Percentiles rank a stretch among this genome's conserved stretches.
Evolutionary conservation across 2,888 invertebrate species (phyloP).

Genomic region (Phalera bucephala): DNA sequence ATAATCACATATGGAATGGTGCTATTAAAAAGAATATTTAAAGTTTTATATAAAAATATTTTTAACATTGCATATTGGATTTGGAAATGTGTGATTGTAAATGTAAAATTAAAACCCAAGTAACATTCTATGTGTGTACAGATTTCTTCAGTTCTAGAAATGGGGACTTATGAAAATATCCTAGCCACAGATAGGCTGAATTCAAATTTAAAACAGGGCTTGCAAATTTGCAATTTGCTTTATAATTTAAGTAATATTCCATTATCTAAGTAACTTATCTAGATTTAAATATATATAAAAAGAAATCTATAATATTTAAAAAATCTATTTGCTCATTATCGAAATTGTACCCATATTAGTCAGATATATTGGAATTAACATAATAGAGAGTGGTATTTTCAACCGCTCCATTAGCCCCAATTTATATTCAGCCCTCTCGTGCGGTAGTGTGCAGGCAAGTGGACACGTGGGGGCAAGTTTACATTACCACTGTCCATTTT

Average conservation of each 20-base stretch:
- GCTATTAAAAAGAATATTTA: conserved; percentile 59
- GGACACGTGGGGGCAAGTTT: no score
- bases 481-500: no score
- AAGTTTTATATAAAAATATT: conserved; percentile 33
- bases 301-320: no score
- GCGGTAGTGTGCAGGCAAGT: no score
- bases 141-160: conserved; percentile 14
- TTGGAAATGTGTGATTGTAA: conserved; percentile 39
- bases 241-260: conserved; percentile 77
- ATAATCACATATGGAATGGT: conserved; percentile 66
- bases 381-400: conserved; percentile 20
- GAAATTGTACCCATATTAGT: conserved; percentile 73
- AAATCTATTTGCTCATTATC: conserved; percentile 78
- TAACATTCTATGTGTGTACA: conserved; percentile 17
- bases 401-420: no score
- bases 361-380: conserved; percentile 53
- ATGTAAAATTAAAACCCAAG: conserved; percentile 18
- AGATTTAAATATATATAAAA: conserved; percentile 70
- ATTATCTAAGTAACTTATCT: conserved; percentile 76
- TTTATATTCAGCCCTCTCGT: no score
- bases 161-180: conserved; percentile 7
- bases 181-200: conserved; percentile 17
- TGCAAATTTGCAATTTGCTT: conserved; percentile 58
- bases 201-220: conserved; percentile 42
- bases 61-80: conserved; percentile 38